Base-by-base conservation (phyloP, 2,888 invertebrate species). In the Papilio gigon region DNA sequence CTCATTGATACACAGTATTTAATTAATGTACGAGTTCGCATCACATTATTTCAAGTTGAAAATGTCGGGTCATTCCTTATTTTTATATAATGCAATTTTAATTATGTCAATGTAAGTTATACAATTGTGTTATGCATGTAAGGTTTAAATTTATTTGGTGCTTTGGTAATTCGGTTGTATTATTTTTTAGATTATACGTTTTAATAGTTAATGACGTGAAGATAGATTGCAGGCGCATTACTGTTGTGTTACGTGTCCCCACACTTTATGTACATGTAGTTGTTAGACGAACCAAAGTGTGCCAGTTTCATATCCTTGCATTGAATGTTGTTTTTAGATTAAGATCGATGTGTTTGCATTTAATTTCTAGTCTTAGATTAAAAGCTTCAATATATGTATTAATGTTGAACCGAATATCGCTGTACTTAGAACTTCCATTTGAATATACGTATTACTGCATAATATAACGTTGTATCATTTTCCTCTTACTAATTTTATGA, bases 361-460 rank as follows among this genome's bases (percentile, higher is more conserved):
- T 67, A 60, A 67, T 50, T 50, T 59, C 66, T 67, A 67, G 66
- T 67, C 66, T 67, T 67, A 67, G 66, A 66, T 30, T 53, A 53
- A 50, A 56, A 56, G 53, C 53, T 56, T 56, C 53, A 56, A 30
- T 56, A 53, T 12, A 30, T 56, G 27, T 56, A 56, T 17, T n/a
- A 30, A 30, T 56, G 30, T 56, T 56, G 30, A 56, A 56, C 30
- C 27, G 53, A 56, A n/a, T 56, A 56, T 56, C n/a, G 30, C 11
- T 56, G 53, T 56, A 56, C 53, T 56, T 56, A 56, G 53, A 56
- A 56, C 30, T 56, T 56, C 30, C 27, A 30, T 56, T 56, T 25
- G 30, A 56, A 30, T 56, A 56, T 30, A 53, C 27, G 30, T 53
- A 50, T 53, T 50, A 50, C 25, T 27, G 53, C 53, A 53, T 30